A percentile compares a stretch with the other conserved stretches of the same genome.
These are phyloP conservation scores for Vireo griseus DNA, from an alignment of 2,797 vertebrate species.

Conservation along the genomic window DNA sequence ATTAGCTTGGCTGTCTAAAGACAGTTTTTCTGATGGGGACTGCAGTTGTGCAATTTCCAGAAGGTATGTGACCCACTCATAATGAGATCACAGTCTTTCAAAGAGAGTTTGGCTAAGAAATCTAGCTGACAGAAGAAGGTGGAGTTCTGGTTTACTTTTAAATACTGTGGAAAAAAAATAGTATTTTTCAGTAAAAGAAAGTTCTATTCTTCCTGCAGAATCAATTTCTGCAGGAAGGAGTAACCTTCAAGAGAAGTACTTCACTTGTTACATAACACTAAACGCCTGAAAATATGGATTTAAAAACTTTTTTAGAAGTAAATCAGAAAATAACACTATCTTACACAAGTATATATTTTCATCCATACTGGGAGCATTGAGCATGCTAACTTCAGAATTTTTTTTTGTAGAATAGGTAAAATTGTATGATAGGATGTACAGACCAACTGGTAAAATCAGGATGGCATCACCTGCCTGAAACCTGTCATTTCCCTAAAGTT, in stretches of 20 bases:
- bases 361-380: not conserved
- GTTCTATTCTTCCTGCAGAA: not conserved
- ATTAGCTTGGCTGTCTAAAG: not conserved
- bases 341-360: not conserved
- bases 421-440: not conserved
- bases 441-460: not conserved
- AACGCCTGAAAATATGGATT: not conserved
- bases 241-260: not conserved
- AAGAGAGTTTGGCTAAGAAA: not conserved
- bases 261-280: not conserved
- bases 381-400: not conserved
- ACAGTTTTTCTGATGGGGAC: not conserved
- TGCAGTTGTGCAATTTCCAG: not conserved
- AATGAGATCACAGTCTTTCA: not conserved
- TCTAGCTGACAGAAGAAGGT: not conserved
- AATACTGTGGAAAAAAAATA: not conserved
- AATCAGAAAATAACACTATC: not conserved
- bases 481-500: not conserved
- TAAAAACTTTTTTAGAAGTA: not conserved
- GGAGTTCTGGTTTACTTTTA: not conserved
- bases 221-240: not conserved
- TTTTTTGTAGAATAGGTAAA: not conserved
- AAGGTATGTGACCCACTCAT: accelerated
- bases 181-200: not conserved
- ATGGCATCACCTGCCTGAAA: not conserved